Evolutionary conservation across 2,888 invertebrate genomes (phyloP), one percentile per base, ranked within the genome.

Genomic region (Drosophila suboccidentalis): DNA sequence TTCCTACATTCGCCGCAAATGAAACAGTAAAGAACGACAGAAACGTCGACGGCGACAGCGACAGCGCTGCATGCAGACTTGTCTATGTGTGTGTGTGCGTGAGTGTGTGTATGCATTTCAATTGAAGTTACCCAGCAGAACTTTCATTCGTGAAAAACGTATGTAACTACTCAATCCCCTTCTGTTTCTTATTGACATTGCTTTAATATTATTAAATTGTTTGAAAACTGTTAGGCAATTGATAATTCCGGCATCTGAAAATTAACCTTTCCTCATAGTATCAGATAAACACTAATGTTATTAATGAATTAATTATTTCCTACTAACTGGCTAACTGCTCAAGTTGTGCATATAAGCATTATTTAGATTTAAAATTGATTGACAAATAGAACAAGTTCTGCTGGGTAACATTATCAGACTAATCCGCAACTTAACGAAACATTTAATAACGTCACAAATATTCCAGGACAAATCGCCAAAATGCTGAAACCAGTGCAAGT

Each of bases 401-500:
- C 26, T 26, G 26, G 26, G 26, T 5, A 26, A 1, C 26, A 26
- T 22, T 4, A 22, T 22, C 4, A 4, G 22, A 22, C 22, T 32
- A 10, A 32, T 32, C n/a, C n/a, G 38, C 1, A n/a, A 38, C 2
- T 6, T 36, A 13, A 1, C 19, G 2, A 19, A 19, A 19, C 11
- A 43, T 43, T 11, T 43, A 19, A n/a, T 19, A 47, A 47, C 29
- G 9, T 47, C 4, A 47, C 9, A 15, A 32, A 47, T 44, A 43
- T 79, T 78, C 8, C 72, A 92, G 93, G 92, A 64, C 90, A 91
- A 90, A 90, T 92, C 60, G 86, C 90, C 36, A 92, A 91, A 83
- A 87, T 91, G 79, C 71, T 92, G 8, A 91, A 91, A 65, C 91
- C 90, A 69, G 87, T 85, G 46, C 91, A 91, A 71, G 87, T 90